These are phyloP conservation scores for Emydura subglobosa DNA, from an alignment of 2,113 vertebrate species.

Conservation along the genomic window DNA sequence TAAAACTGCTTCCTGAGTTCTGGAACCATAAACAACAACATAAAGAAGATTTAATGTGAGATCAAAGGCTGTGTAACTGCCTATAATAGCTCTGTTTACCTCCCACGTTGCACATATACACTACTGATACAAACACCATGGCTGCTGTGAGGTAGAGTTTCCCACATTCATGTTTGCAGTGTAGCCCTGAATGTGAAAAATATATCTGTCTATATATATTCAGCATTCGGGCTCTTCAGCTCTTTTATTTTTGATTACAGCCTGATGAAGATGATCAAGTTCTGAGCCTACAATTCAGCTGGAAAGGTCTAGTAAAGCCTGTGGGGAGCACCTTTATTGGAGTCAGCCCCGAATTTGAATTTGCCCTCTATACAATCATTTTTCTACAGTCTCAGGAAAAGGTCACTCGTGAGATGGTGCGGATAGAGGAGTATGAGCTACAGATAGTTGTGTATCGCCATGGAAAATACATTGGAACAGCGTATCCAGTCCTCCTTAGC, in stretches of 20 bases:
- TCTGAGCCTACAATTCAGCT: constrained; percentile 90
- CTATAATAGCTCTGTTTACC: not conserved
- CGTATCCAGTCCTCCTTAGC: constrained; percentile 86
- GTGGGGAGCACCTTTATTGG: constrained; percentile 86
- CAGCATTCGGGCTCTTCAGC: not conserved
- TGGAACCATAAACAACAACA: not conserved
- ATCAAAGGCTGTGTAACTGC: not conserved
- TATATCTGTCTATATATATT: not conserved
- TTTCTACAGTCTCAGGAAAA: constrained; percentile 85
- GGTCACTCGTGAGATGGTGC: constrained; percentile 76
- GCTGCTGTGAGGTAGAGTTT: not conserved
- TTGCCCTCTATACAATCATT: constrained; percentile 87
- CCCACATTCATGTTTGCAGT: not conserved
- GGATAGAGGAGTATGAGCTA: constrained; percentile 85
- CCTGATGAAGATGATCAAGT: constrained; percentile 88
- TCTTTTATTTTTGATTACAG: constrained; percentile 66
- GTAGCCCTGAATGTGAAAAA: not conserved
- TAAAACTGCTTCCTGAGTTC: not conserved
- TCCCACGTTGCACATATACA: not conserved
- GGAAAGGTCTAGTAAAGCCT: constrained; percentile 87
- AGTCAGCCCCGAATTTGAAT: constrained; percentile 87
- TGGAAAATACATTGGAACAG: constrained; percentile 84
- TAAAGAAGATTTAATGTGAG: not conserved
- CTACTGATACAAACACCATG: not conserved
- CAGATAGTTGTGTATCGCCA: constrained; percentile 84